Percentiles rank a stretch among this genome's conserved stretches.
These are phyloP conservation scores for Emydura subglobosa DNA, from an alignment of 2,113 vertebrate species.

Conservation along the genomic window DNA sequence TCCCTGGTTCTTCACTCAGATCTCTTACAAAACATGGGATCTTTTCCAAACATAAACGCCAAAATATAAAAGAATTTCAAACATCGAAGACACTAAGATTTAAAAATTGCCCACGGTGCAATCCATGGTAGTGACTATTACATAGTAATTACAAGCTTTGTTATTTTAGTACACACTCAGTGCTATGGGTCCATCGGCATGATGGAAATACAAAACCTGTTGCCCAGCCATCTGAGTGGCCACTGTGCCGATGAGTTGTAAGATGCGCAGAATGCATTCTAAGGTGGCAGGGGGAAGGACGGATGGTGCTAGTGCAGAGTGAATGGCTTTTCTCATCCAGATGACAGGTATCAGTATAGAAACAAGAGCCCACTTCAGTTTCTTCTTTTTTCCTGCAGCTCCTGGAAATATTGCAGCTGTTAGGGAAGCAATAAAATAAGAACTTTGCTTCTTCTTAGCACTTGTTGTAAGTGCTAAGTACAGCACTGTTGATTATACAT, in stretches of 20 bases:
- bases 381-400: background rate
- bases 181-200: accelerated
- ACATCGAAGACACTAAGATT: background rate
- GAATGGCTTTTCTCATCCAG: background rate
- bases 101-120: slow-evolving; percentile 13
- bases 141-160: background rate
- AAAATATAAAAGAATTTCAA: slow-evolving; percentile 15
- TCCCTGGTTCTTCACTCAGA: background rate
- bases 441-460: slow-evolving; percentile 44
- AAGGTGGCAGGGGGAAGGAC: background rate
- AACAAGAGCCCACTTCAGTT: background rate
- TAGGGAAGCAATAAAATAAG: slow-evolving; percentile 14
- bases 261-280: accelerated
- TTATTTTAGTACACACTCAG: background rate
- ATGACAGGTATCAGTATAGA: background rate
- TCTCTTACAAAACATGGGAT: background rate
- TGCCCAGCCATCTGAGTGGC: accelerated
- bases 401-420: background rate
- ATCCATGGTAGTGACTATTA: background rate
- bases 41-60: background rate
- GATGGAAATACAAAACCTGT: background rate
- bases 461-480: slow-evolving; percentile 46
- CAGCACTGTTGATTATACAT: slow-evolving; percentile 75
- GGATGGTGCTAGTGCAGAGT: background rate
- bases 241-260: accelerated